phyloP scores from a whole-genome alignment of 2,888 invertebrate genomes.

The Ectemnius lituratus region DNA sequence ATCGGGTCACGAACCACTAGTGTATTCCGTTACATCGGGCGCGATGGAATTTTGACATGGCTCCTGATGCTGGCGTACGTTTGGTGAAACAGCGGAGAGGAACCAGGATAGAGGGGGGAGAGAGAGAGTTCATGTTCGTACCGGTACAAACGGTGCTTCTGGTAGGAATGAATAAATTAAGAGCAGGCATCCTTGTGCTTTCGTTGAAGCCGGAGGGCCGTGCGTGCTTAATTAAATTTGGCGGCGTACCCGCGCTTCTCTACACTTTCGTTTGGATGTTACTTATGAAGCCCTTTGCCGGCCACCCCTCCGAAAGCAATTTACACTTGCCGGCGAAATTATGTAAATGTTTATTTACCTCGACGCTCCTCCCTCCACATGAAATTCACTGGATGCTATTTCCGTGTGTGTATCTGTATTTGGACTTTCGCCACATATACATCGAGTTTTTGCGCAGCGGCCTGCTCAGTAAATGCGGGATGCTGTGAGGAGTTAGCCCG shows the following conservation, averaged over 20 bases:
- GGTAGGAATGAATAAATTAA: slow-evolving; percentile 48
- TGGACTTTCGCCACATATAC: neutral
- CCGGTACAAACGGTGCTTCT: slow-evolving; percentile 6
- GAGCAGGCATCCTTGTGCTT: slow-evolving; percentile 24
- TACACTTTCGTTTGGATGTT: slow-evolving; percentile 18
- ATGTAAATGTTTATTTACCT: slow-evolving; percentile 37
- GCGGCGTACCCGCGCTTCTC: slow-evolving; percentile 20
- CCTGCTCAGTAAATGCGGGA: no score
- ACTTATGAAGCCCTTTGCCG: slow-evolving; percentile 7
- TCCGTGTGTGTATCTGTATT: neutral
- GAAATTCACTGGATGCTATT: neutral
- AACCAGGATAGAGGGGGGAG: slow-evolving; percentile 7
- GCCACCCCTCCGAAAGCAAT: slow-evolving; percentile 17
- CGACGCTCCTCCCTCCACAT: neutral
- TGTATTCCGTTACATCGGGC: neutral
- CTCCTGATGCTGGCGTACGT: slow-evolving; percentile 16
- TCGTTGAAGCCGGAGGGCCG: slow-evolving; percentile 14
- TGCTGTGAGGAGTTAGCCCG: no score
- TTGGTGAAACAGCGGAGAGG: slow-evolving; percentile 19
- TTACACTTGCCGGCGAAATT: slow-evolving; percentile 23
- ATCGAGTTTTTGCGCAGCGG: neutral
- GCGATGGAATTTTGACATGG: slow-evolving; percentile 20
- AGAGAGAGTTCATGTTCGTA: neutral
- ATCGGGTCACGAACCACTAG: neutral
- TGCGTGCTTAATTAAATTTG: slow-evolving; percentile 51